Conservation (phyloP, 2,888 invertebrate species). For the Frankliniella fusca region DNA sequence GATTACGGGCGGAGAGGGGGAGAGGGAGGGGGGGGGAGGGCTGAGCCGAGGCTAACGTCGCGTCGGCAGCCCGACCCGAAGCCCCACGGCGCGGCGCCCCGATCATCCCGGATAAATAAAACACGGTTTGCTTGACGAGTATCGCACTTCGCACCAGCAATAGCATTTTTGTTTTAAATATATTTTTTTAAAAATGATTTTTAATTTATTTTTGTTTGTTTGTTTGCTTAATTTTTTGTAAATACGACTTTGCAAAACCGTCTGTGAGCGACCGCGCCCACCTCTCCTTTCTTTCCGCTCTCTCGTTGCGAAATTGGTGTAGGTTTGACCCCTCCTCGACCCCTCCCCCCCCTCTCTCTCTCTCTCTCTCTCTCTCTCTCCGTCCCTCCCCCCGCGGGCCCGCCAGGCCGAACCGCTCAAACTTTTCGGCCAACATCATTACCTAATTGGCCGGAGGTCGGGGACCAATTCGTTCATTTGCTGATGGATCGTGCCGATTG, state of each 20-base stretch:
- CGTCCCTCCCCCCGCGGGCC: background rate
- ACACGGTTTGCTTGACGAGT: background rate
- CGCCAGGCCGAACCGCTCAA: background rate
- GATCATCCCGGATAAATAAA: background rate
- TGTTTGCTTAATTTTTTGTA: too few relatives aligned
- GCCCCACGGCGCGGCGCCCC: too few relatives aligned
- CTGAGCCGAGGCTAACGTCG: too few relatives aligned
- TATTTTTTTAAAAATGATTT: too few relatives aligned
- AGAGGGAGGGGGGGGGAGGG: too few relatives aligned
- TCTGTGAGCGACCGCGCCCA: background rate
- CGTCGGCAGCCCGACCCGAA: too few relatives aligned
- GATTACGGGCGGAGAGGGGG: too few relatives aligned
- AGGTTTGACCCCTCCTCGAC: too few relatives aligned
- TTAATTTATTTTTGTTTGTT: too few relatives aligned
- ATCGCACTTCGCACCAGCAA: too few relatives aligned
- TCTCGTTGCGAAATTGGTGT: too few relatives aligned
- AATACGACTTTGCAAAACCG: background rate
- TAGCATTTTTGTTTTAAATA: too few relatives aligned
- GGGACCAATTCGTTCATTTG: constrained; percentile 23
- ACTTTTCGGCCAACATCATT: constrained; percentile 4
- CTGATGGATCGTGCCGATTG: constrained; percentile 11
- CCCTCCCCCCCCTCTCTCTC: background rate
- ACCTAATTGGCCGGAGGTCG: background rate
- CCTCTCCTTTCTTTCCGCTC: background rate
- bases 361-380: background rate